These are phyloP conservation scores for Aricia agestis DNA, from an alignment of 1,140 invertebrate genomes.

Conservation along the genomic window DNA sequence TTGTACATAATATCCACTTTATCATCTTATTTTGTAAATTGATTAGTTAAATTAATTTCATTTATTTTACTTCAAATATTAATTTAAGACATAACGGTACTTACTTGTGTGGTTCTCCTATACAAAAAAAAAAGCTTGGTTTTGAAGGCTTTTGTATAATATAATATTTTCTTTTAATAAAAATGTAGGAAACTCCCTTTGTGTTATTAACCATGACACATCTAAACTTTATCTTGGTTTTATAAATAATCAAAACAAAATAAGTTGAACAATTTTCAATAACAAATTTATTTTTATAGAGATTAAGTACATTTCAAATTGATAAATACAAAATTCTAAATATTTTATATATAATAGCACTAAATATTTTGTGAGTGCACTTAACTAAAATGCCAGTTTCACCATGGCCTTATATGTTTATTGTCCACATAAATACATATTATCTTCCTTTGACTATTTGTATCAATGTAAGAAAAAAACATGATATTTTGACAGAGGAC, in stretches of 20 bases:
- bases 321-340: conserved; percentile 47
- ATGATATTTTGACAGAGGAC: no score
- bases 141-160: no score
- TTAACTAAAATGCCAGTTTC: not conserved
- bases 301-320: conserved; percentile 56
- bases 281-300: conserved; percentile 73
- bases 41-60: no score
- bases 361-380: conserved; percentile 34
- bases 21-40: no score
- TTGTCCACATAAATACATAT: no score
- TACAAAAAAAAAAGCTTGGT: no score
- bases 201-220: not conserved
- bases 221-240: not conserved
- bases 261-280: conserved; percentile 59
- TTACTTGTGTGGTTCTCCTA: no score
- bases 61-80: no score
- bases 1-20: no score
- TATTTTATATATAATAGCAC: conserved; percentile 48
- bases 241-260: conserved; percentile 42
- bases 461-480: no score
- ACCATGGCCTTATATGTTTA: not conserved
- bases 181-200: not conserved
- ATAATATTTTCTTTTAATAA: not conserved
- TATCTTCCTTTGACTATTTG: no score
- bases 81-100: no score